phyloP scores from a whole-genome alignment of 2,797 vertebrate genomes.

The Austrolebias charrua region DNA sequence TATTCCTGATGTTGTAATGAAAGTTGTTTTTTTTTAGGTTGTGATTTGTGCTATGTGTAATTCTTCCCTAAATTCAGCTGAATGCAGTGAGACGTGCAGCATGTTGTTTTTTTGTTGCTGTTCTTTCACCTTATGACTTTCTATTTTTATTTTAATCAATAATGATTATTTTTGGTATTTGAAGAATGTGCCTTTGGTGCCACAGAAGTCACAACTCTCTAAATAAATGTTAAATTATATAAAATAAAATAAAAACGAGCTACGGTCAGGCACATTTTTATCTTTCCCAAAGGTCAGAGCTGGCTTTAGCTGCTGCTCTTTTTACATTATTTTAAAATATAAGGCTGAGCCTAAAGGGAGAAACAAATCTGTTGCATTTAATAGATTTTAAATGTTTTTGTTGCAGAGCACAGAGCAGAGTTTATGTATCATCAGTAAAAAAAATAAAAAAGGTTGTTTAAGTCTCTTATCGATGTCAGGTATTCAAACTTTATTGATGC shows the following conservation, averaged over 20 bases:
- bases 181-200: conserved; percentile 26
- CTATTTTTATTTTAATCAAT: conserved; percentile 27
- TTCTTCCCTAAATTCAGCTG: too few species aligned
- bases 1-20: too few species aligned
- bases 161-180: conserved; percentile 34
- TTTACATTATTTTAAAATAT: conserved; percentile 18
- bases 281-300: conserved; percentile 39
- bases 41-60: too few species aligned
- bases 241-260: conserved; percentile 30
- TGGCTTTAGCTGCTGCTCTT: conserved; percentile 31
- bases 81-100: background rate
- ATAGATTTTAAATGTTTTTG: too few species aligned
- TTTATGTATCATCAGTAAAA: too few species aligned
- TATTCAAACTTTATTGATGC: too few species aligned
- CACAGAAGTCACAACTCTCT: conserved; percentile 27
- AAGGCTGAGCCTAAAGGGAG: conserved; percentile 15
- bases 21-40: too few species aligned
- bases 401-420: too few species aligned
- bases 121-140: conserved; percentile 12
- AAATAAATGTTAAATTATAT: conserved; percentile 51
- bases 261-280: conserved; percentile 16
- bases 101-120: too few species aligned
- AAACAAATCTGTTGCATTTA: too few species aligned
- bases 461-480: too few species aligned
- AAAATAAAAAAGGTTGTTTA: too few species aligned